Evolutionary conservation across 2,888 invertebrate genomes (phyloP).

Genomic region (Tipula vernalis): DNA sequence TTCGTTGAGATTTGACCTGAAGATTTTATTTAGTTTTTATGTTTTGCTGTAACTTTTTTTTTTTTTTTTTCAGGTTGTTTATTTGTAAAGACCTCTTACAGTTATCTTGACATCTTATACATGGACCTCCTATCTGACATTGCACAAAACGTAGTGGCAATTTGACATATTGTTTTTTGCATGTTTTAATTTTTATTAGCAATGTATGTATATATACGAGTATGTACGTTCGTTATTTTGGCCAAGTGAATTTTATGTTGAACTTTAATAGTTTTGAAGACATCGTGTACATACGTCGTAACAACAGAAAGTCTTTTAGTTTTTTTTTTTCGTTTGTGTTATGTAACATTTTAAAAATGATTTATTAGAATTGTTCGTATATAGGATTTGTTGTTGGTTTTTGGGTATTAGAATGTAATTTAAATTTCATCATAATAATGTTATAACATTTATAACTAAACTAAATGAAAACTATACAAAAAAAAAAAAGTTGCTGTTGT

Average conservation of each 20-base stretch:
- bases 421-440: background rate
- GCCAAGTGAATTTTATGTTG: background rate
- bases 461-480: background rate
- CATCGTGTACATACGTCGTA: background rate
- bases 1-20: conserved; percentile 8
- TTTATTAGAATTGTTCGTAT: background rate
- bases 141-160: conserved; percentile 10
- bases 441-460: background rate
- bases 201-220: no score
- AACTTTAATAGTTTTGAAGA: background rate
- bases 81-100: conserved; percentile 10
- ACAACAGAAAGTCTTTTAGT: background rate
- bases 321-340: background rate
- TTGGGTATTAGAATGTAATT: background rate
- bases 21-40: background rate
- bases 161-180: conserved; percentile 10
- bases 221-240: background rate
- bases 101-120: conserved; percentile 9
- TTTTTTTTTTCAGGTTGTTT: background rate
- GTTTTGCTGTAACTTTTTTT: background rate
- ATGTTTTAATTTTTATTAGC: background rate
- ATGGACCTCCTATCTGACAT: conserved; percentile 10
- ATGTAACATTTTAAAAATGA: background rate
- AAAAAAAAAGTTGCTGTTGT: background rate
- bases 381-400: background rate